Conservation (phyloP, 2,113 vertebrate genomes). For the Alexandromys fortis region DNA sequence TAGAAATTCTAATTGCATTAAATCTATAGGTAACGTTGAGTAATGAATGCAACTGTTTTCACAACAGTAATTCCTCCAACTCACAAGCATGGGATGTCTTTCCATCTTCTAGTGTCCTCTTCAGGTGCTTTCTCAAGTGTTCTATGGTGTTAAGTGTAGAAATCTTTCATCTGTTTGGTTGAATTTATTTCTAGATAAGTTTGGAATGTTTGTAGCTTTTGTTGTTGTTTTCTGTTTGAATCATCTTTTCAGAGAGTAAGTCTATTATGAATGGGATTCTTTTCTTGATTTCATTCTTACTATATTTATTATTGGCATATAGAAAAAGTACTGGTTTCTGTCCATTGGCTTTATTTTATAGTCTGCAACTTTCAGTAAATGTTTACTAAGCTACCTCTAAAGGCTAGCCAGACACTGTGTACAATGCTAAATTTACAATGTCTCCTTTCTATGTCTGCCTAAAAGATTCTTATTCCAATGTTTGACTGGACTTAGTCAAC, state of each 20-base stretch:
- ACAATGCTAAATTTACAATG: neutral
- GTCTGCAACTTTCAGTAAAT: neutral
- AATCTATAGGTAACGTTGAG: neutral
- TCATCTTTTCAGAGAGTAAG: neutral
- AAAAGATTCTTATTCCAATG: neutral
- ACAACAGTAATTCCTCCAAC: neutral
- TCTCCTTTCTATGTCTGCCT: neutral
- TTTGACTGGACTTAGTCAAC: neutral
- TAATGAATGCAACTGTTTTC: neutral
- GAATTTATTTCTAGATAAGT: neutral
- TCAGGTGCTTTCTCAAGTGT: neutral
- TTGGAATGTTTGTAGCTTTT: neutral
- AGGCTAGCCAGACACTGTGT: neutral
- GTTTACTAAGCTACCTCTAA: neutral
- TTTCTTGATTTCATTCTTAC: neutral
- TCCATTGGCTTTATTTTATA: neutral
- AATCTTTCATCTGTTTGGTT: neutral
- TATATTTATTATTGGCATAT: neutral
- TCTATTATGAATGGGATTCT: neutral
- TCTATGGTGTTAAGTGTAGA: neutral
- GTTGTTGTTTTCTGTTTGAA: neutral
- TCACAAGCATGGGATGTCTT: neutral
- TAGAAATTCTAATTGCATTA: neutral
- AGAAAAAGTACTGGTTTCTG: neutral
- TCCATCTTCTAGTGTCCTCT: neutral